These are phyloP conservation scores for Solenopsis fugax DNA, from an alignment of 1,140 invertebrate genomes.

Conservation along the genomic window DNA sequence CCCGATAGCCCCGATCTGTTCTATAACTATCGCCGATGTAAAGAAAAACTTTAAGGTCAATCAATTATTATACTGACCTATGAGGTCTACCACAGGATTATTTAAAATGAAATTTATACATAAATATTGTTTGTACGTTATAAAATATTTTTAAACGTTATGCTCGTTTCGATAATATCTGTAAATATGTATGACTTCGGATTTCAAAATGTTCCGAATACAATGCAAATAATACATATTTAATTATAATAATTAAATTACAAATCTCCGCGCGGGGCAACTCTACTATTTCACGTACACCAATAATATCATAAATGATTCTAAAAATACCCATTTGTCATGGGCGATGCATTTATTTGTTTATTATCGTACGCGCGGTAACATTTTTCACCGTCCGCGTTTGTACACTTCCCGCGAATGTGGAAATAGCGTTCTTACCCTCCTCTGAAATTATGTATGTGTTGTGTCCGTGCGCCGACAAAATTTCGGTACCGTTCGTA, in stretches of 20 bases:
- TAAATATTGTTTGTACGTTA: neutral
- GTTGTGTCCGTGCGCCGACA: slow-evolving; percentile 14
- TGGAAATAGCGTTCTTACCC: slow-evolving; percentile 50
- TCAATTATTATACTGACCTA: slow-evolving; percentile 27
- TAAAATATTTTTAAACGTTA: slow-evolving; percentile 14
- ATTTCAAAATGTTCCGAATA: neutral
- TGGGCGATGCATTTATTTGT: neutral
- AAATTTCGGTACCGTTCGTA: slow-evolving; percentile 46
- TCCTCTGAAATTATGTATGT: slow-evolving; percentile 17
- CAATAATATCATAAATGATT: neutral
- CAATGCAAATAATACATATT: neutral
- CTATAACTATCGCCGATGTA: slow-evolving; percentile 20
- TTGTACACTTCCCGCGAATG: neutral
- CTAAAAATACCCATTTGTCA: neutral
- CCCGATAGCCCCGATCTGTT: neutral
- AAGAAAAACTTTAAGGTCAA: slow-evolving; percentile 22
- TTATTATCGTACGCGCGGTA: neutral
- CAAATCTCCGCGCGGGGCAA: neutral
- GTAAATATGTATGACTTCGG: neutral
- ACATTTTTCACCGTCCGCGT: neutral
- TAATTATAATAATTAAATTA: neutral
- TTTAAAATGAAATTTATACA: neutral
- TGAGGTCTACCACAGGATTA: neutral
- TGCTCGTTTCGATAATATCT: neutral
- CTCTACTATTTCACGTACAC: neutral